These are phyloP conservation scores for Pipra filicauda DNA, from an alignment of 2,113 vertebrate species.

Conservation along the genomic window DNA sequence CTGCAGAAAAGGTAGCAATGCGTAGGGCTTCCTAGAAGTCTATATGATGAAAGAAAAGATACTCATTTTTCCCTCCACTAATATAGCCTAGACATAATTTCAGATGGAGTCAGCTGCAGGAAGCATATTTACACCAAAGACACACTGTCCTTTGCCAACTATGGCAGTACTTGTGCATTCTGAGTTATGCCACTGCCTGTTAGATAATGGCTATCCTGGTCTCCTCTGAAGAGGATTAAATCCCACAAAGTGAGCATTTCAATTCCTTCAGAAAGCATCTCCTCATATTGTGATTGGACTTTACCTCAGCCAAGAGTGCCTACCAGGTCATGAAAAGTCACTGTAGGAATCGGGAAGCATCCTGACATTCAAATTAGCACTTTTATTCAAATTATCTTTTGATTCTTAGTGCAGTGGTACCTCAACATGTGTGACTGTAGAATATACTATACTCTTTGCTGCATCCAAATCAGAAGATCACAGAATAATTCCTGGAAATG, in stretches of 20 bases:
- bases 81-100: neutral
- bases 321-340: neutral
- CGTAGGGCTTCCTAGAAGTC: neutral
- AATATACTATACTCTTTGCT: neutral
- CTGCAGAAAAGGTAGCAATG: neutral
- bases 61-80: neutral
- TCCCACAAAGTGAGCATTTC: neutral
- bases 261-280: neutral
- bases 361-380: neutral
- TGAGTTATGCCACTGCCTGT: neutral
- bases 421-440: neutral
- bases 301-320: neutral
- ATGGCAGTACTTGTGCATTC: accelerated
- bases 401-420: neutral
- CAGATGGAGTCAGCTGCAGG: neutral
- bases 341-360: neutral
- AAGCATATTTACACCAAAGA: neutral
- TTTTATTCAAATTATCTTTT: neutral
- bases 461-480: neutral
- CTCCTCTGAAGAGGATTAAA: neutral
- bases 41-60: neutral
- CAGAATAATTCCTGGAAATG: neutral
- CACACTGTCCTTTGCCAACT: neutral
- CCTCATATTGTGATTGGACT: neutral
- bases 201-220: neutral